Percentiles rank a stretch among this genome's conserved stretches.
These are phyloP conservation scores for Sussaba pulchella DNA, from an alignment of 2,888 invertebrate genomes.

Conservation along the genomic window DNA sequence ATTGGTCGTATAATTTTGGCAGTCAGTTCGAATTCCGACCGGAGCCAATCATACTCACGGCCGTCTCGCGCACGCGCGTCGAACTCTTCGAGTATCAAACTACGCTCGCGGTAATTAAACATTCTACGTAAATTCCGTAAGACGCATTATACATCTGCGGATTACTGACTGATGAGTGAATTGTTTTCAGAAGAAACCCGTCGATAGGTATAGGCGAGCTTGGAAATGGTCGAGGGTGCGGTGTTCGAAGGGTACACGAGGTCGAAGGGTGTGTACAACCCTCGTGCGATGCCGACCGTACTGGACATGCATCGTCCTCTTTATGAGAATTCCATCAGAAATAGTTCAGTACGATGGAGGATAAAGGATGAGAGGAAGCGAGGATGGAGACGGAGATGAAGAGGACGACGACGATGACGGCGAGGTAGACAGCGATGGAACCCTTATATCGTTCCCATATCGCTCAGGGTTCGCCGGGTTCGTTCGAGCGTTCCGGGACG, in stretches of 20 bases:
- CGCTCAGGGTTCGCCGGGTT: conserved; percentile 51
- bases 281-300: conserved; percentile 36
- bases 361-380: conserved; percentile 2
- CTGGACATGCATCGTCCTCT: conserved; percentile 54
- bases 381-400: conserved; percentile 15
- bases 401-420: conserved; percentile 20
- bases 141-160: conserved; percentile 8
- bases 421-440: conserved; percentile 26
- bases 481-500: conserved; percentile 60
- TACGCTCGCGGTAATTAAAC: neutral
- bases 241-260: conserved; percentile 1
- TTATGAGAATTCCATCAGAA: conserved; percentile 78
- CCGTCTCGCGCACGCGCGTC: neutral
- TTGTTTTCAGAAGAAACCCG: conserved; percentile 24
- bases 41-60: too few relatives aligned
- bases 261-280: conserved; percentile 40
- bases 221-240: conserved; percentile 6
- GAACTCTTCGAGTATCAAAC: too few relatives aligned
- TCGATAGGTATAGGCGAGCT: neutral
- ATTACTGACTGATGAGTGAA: conserved; percentile 31
- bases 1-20: neutral
- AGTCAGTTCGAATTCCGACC: too few relatives aligned
- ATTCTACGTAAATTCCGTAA: conserved; percentile 5
- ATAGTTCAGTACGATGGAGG: conserved; percentile 75
- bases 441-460: conserved; percentile 58